Percentiles rank a stretch among this genome's conserved stretches.
These are phyloP conservation scores for Actinernus sp. DNA, from an alignment of 92 coral and sea anemone genomes.

Conservation along the genomic window DNA sequence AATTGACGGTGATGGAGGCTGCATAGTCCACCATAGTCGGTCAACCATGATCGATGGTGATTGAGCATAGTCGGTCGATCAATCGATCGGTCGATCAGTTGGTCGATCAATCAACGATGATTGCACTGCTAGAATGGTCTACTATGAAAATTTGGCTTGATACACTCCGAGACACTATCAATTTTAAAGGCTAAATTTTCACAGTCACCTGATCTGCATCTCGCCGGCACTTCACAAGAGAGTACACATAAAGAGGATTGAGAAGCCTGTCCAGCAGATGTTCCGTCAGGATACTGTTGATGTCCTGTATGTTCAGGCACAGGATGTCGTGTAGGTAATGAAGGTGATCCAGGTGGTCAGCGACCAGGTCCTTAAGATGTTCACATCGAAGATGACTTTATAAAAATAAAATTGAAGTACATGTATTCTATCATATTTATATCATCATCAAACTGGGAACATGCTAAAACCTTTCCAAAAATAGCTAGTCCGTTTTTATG, in stretches of 20 bases:
- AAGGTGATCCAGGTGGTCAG: conserved; percentile 95
- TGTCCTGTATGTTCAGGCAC: conserved; percentile 81
- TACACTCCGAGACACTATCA: background rate
- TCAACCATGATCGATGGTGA: no score
- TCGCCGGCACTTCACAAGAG: conserved; percentile 67
- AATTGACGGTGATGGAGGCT: no score
- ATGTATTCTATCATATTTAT: no score
- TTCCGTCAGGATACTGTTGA: conserved; percentile 87
- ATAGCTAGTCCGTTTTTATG: no score
- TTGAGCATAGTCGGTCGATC: no score
- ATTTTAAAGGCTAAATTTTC: no score
- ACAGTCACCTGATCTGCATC: conserved; percentile 58
- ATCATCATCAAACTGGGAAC: no score
- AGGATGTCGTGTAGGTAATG: conserved; percentile 94
- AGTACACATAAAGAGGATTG: conserved; percentile 91
- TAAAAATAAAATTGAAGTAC: no score
- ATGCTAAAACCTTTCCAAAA: no score
- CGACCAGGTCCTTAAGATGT: conserved; percentile 92
- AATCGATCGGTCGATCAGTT: no score
- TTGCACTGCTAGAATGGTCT: no score
- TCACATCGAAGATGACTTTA: conserved; percentile 94
- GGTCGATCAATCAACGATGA: background rate
- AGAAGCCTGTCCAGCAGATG: conserved; percentile 86
- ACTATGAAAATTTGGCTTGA: background rate
- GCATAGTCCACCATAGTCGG: no score